Base-by-base conservation (phyloP, 2,797 vertebrate species). In the Pantherophis vulpinus region DNA sequence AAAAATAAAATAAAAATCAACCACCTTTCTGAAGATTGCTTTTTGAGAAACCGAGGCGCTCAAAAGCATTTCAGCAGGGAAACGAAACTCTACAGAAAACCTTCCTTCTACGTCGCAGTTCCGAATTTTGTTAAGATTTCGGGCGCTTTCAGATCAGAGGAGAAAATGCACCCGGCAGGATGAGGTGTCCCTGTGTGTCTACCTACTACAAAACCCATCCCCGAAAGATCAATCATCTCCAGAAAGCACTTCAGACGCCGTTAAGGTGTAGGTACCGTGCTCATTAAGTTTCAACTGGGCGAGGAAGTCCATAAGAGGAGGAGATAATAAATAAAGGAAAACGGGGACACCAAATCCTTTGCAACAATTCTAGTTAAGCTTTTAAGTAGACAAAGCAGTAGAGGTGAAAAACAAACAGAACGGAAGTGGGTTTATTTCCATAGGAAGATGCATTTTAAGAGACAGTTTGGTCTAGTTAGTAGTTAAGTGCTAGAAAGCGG, bases 371-470 rank as follows among this genome's bases (percentile, higher is more conserved):
- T 90, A 4, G 8, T 37, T 95, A 86, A 1, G 51, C 55, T 94
- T 94, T 61, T 60, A 55, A 55, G 11, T 27, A 61, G 25, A 11
- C 10, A 25, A 89, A 96, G 95, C 93, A 25, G 91, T 58, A 88
- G 37, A 56, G 4, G 29, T 4, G 32, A 95, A 66, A 61, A 94
- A 90, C 90, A 63, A 29, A 13, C 61, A 74, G 91, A 92, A 93
- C 92, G 92, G 91, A 95, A 96, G 95, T 63, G 87, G 91, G 47
- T 90, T 96, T 94, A 96, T 93, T 97, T 96, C 95, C 93, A 90
- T 29, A 93, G 95, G 95, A 96, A 96, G 96, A 95, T 90, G n/a
- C 66, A 16, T 14, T 0, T n/a, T 6, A 32, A 74, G 61, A 13
- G 66, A 37, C 6, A 18, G 16, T 70, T 32, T 16, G 66, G n/a